Base-by-base conservation (phyloP, 2,113 vertebrate genomes). In the Enhydra lutris region DNA sequence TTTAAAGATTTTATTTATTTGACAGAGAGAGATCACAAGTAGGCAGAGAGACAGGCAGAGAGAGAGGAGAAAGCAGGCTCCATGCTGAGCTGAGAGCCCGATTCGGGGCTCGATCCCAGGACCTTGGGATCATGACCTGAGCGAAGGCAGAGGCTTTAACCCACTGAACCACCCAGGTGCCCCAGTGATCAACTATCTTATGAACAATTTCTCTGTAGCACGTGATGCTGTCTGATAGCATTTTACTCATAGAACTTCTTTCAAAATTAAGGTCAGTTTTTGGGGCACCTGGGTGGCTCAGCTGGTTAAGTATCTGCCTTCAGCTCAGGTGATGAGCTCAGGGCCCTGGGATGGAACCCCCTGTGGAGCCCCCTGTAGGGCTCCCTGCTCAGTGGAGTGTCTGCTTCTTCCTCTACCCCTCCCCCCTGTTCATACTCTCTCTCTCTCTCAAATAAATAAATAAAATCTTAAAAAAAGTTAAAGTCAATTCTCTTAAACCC, bases 361-460 rank as follows among this genome's bases (percentile, higher is more conserved):
- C 0, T 10, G 17, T 69, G 8, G 17, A 36, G 67, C 18, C 67
- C 17, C 13, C 0, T 10, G 17, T 69, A 4, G 0, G 34, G 34
- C 34, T 69, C 67, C 34, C 67, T 69, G 34, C 8, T 69, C 67
- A 21, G 8, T 4, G 1, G 67, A 1, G 34, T 36, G 67, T 69
- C 18, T 69, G 67, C 18, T 69, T 69, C 31, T 67, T 7, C 17
- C 67, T n/a, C 17, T 69, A 8, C 17, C 4, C 34, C 34, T 4
- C 15, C 11, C 15, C 65, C 31, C 17, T 17, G 7, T 34, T n/a
- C 18, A 36, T 10, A 2, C 18, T 69, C 34, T n/a, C 31, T 63
- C 10, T 34, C 29, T 18, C 65, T n/a, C 65, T 69, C 34, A 69
- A n/a, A 52, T 69, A 69, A 69, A 69, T 69, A 69, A 21, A 69